Evolutionary conservation across 2,113 vertebrate species (phyloP).

Genomic region (Apus apus): DNA sequence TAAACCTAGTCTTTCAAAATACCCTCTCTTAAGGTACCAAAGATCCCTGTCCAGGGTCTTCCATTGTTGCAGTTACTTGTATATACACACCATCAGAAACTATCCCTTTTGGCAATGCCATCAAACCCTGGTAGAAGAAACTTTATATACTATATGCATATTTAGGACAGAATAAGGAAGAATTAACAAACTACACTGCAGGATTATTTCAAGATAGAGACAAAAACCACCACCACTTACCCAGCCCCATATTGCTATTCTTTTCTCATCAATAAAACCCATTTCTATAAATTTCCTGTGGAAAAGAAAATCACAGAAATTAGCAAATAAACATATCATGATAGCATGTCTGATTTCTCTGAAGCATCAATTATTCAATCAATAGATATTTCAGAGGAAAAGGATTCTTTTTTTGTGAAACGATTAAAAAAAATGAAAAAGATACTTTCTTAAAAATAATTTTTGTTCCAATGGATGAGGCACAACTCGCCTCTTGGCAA

Average conservation of each 20-base stretch:
- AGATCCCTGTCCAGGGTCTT: neutral
- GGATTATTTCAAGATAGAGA: neutral
- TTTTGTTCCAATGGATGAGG: neutral
- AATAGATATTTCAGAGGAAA: neutral
- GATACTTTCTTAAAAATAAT: neutral
- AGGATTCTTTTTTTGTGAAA: neutral
- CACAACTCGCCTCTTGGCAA: neutral
- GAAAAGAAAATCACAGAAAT: conserved; percentile 65
- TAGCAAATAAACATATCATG: conserved; percentile 27
- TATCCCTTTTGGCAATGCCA: neutral
- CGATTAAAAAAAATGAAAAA: neutral
- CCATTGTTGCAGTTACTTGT: neutral
- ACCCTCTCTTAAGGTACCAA: neutral
- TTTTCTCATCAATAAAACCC: conserved; percentile 84
- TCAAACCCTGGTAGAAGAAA: neutral
- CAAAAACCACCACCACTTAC: conserved; percentile 70
- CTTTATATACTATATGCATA: neutral
- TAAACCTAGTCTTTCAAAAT: neutral
- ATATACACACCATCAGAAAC: neutral
- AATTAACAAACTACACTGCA: neutral
- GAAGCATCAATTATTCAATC: neutral
- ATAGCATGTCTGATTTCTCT: conserved; percentile 12
- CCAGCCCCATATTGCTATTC: conserved; percentile 87
- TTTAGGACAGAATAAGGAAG: neutral
- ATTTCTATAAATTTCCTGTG: conserved; percentile 84